Percentiles rank a stretch among this genome's conserved stretches.
Conservation (phyloP, 1,140 invertebrate genomes). For the Penaeus japonicus region DNA sequence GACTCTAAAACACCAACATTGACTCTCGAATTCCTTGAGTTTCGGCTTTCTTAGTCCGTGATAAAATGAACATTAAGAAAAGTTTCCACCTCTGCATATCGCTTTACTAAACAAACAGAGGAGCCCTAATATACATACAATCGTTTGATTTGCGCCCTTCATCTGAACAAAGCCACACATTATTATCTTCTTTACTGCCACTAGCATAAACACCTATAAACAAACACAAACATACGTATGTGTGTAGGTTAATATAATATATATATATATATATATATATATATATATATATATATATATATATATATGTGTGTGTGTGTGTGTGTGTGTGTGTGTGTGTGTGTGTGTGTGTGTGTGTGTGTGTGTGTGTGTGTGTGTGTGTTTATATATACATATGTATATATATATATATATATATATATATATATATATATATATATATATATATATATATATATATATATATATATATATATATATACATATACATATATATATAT, state of each 20-base stretch:
- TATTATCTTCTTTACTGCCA: constrained; percentile 19
- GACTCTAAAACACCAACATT: too few species aligned
- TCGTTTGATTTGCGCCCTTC: not conserved
- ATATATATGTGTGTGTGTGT: not conserved
- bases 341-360: not conserved
- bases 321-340: not conserved
- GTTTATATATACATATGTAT: not conserved
- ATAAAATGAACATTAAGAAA: too few species aligned
- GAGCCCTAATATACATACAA: constrained; percentile 25
- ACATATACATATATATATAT: constrained; percentile 16
- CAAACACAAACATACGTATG: constrained; percentile 34
- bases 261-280: not conserved
- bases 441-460: not conserved
- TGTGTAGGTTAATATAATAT: not conserved
- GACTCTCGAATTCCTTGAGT: too few species aligned
- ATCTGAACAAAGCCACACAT: constrained; percentile 9
- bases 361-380: not conserved
- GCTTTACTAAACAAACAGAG: constrained; percentile 20
- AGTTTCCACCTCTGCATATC: not conserved
- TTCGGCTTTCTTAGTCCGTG: too few species aligned
- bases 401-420: not conserved
- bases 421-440: not conserved
- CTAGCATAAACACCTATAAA: constrained; percentile 18
- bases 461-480: not conserved
- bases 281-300: not conserved